Percentiles rank a stretch among this genome's conserved stretches.
phyloP scores from a whole-genome alignment of 2,797 vertebrate genomes.

The Galago senegalensis region DNA sequence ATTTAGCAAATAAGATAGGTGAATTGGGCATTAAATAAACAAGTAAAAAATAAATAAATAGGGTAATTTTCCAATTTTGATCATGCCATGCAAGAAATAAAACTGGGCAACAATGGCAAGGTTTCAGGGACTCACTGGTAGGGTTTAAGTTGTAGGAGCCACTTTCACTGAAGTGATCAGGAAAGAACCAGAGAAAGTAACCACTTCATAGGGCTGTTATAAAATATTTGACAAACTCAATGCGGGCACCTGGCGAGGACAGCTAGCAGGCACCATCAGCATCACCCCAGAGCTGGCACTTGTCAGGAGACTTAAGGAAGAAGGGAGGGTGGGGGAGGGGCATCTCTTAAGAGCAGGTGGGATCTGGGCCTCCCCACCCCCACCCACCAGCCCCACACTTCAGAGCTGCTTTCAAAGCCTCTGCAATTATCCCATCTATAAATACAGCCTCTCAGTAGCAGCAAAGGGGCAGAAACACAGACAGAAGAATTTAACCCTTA shows the following conservation, averaged over 20 bases:
- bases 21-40: slow-evolving; percentile 9
- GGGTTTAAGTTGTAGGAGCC: too few species aligned
- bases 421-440: slow-evolving; percentile 82
- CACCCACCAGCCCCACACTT: slow-evolving; percentile 28
- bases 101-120: fast-evolving
- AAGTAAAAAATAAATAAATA: background rate
- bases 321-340: background rate
- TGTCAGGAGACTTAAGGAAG: background rate
- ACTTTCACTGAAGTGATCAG: background rate
- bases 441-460: slow-evolving; percentile 54
- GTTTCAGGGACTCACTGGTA: background rate
- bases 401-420: slow-evolving; percentile 78
- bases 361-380: slow-evolving; percentile 59
- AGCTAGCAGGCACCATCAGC: background rate
- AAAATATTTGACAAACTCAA: background rate
- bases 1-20: slow-evolving; percentile 36
- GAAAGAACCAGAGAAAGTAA: background rate
- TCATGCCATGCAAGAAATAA: background rate
- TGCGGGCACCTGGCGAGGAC: background rate
- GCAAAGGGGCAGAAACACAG: slow-evolving; percentile 70
- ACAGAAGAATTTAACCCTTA: slow-evolving; percentile 85
- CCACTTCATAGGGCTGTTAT: background rate
- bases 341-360: slow-evolving; percentile 70
- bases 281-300: background rate
- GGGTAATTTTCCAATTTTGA: background rate